A percentile compares a stretch with the other conserved stretches of the same genome.
Conservation (phyloP, 1,140 invertebrate species). For the Megalopta genalis region DNA sequence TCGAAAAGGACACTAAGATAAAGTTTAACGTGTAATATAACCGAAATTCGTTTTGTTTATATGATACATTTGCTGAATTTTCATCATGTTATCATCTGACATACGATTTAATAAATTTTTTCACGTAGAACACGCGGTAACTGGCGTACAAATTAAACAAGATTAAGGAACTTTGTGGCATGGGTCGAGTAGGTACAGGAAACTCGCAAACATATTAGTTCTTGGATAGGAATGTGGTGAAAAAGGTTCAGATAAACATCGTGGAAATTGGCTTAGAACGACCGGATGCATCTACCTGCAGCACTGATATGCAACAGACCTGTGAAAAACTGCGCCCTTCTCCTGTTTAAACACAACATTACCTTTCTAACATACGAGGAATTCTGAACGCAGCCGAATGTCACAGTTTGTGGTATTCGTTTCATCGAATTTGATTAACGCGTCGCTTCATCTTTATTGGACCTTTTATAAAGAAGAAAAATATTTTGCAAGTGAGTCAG, state of each 20-base stretch:
- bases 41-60: no score
- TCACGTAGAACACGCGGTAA: no score
- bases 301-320: not conserved
- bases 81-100: no score
- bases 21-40: no score
- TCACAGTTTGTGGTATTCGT: constrained; percentile 8
- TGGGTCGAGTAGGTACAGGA: not conserved
- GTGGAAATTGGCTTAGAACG: not conserved
- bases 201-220: not conserved
- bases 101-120: no score
- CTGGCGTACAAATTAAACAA: not conserved
- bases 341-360: not conserved
- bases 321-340: not conserved
- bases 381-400: not conserved
- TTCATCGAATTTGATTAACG: constrained; percentile 10
- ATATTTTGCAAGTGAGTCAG: no score
- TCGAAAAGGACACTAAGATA: no score
- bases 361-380: not conserved
- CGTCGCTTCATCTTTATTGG: not conserved
- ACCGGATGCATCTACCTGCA: constrained; percentile 4
- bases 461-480: not conserved
- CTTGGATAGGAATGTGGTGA: not conserved
- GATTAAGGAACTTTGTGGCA: not conserved
- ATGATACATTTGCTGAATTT: no score
- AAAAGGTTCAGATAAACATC: constrained; percentile 21